A percentile compares a stretch with the other conserved stretches of the same genome.
Conservation (phyloP, 2,888 invertebrate genomes). For the Eulithis testata region DNA sequence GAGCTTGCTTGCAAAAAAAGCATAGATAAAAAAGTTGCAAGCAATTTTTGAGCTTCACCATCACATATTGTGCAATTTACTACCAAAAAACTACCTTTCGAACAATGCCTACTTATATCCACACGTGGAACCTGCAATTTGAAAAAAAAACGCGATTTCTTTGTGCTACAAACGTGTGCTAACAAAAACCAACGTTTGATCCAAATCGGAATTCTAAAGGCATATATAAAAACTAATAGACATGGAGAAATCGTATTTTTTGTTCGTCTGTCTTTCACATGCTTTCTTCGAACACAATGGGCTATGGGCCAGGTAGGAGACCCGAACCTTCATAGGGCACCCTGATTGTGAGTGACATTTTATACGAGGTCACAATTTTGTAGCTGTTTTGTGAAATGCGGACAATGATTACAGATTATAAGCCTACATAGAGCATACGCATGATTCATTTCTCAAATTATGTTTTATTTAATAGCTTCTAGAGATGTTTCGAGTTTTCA, state of each 20-base stretch:
- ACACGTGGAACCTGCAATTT: conserved; percentile 70
- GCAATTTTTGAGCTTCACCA: neutral
- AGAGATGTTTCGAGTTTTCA: too few relatives aligned
- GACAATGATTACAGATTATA: too few relatives aligned
- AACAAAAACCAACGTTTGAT: conserved; percentile 71
- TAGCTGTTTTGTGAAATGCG: conserved; percentile 1
- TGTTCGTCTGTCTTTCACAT: conserved; percentile 71
- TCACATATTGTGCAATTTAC: conserved; percentile 35
- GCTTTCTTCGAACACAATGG: conserved; percentile 77
- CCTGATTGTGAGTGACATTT: conserved; percentile 74
- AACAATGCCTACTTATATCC: conserved; percentile 59
- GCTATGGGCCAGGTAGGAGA: conserved; percentile 75
- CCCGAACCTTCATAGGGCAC: conserved; percentile 52
- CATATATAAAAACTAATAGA: conserved; percentile 59
- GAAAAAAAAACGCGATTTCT: conserved; percentile 62
- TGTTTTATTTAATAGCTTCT: too few relatives aligned
- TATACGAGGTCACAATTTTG: conserved; percentile 67
- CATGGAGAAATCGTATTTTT: conserved; percentile 73
- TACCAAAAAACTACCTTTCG: conserved; percentile 45
- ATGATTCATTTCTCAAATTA: too few relatives aligned
- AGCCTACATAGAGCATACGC: too few relatives aligned
- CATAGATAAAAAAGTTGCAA: neutral
- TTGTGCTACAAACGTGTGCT: conserved; percentile 60
- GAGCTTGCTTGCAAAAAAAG: neutral
- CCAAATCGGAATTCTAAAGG: conserved; percentile 73